Conservation (phyloP, 2,797 vertebrate genomes). For the Bryconaethiops microstoma region DNA sequence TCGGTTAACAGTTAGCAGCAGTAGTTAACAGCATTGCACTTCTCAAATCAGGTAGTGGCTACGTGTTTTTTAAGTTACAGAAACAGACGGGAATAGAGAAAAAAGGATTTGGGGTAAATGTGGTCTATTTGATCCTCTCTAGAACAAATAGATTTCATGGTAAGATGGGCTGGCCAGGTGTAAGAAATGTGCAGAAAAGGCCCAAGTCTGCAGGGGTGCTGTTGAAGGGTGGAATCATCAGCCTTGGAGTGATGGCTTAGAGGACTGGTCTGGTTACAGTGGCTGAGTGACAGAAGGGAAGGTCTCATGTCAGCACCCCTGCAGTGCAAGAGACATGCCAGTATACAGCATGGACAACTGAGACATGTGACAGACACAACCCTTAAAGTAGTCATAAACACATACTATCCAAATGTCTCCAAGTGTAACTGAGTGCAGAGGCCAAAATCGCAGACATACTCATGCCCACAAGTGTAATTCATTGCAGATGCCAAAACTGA, state of each 20-base stretch:
- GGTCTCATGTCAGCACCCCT: constrained; percentile 43
- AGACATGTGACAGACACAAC: constrained; percentile 21
- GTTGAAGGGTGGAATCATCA: constrained; percentile 36
- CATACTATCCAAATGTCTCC: constrained; percentile 19
- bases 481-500: not conserved
- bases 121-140: constrained; percentile 3
- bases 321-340: constrained; percentile 5
- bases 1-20: not conserved
- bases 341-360: constrained; percentile 16
- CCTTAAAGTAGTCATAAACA: constrained; percentile 43
- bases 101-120: constrained; percentile 8
- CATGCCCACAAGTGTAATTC: not conserved
- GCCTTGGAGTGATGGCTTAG: constrained; percentile 31
- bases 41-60: constrained; percentile 13
- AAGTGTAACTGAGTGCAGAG: constrained; percentile 1
- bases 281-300: constrained; percentile 18
- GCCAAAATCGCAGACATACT: not conserved
- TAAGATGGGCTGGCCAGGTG: constrained; percentile 14
- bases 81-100: constrained; percentile 2
- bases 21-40: not conserved
- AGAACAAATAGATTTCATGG: constrained; percentile 32
- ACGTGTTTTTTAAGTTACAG: constrained; percentile 22
- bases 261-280: constrained; percentile 39
- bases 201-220: not conserved
- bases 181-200: constrained; percentile 26